Evolutionary conservation across 2,113 vertebrate genomes (phyloP), one percentile per base, ranked within the genome.

Genomic region (Hemiprocne comata): DNA sequence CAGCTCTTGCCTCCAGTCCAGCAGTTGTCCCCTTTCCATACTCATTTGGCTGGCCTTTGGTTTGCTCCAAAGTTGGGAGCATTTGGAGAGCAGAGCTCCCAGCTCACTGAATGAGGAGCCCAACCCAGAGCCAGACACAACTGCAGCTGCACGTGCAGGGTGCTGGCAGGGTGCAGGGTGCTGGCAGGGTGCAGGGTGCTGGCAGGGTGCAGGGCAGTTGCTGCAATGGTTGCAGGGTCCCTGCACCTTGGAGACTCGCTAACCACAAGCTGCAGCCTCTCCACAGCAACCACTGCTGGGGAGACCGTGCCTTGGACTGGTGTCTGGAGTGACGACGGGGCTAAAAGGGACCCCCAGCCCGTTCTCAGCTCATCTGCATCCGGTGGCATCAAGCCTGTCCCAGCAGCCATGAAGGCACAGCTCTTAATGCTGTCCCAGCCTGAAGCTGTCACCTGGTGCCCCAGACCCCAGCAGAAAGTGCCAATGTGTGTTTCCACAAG

Each of bases 401-500:
- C 9, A 11, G 54, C 38, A 65, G 71, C 5, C 3, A 3, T 40
- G 40, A 40, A 65, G 79, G 60, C 90, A 66, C 55, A 74, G 60
- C 28, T 46, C 31, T 28, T 26, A n/a, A 84, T 64, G 70, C 76
- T 69, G 65, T 1, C 69, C 57, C 80, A 89, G 89, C 86, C 91
- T 48, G 80, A 64, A 90, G 83, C 61, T 91, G 87, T 53, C 80
- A 65, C 1, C 23, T 74, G 74, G 53, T 10, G 25, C 77, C 74
- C 23, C 84, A 85, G 86, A 67, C 57, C 79, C 76, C 0, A 1
- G 69, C 40, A 92, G 76, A n/a, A 62, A 1, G 50, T 38, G 87
- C 65, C 84, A 94, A 84, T 44, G 65, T 67, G 25, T 81, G 87
- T 87, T 94, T 92, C 31, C 73, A 90, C 67, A 65, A 21, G 62